These are phyloP conservation scores for Danio albolineatus DNA, from an alignment of 2,797 vertebrate genomes.

Conservation along the genomic window DNA sequence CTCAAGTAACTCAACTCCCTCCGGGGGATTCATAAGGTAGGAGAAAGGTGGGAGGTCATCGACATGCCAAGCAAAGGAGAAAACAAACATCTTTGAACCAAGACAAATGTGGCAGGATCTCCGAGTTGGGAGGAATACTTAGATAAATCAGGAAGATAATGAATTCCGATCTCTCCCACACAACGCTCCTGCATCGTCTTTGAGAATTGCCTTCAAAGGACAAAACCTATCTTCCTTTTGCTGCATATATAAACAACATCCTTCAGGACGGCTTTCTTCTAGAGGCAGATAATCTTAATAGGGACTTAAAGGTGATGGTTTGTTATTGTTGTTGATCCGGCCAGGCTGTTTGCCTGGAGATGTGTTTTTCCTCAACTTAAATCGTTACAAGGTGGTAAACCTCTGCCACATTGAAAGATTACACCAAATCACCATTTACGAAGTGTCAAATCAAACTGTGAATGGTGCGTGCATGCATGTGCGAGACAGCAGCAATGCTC, in stretches of 20 bases:
- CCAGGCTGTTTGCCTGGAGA: slow-evolving; percentile 9
- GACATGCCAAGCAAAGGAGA: slow-evolving; percentile 8
- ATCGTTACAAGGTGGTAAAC: neutral
- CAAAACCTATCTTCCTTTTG: slow-evolving; percentile 4
- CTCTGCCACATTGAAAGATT: neutral
- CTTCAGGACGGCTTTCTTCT: slow-evolving; percentile 18
- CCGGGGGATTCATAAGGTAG: slow-evolving; percentile 24
- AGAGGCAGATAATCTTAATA: slow-evolving; percentile 26
- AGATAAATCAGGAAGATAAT: slow-evolving; percentile 53
- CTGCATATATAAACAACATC: slow-evolving; percentile 28
- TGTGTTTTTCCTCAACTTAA: slow-evolving; percentile 9
- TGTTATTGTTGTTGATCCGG: slow-evolving; percentile 24
- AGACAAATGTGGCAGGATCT: slow-evolving; percentile 23
- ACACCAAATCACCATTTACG: slow-evolving; percentile 18
- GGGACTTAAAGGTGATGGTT: slow-evolving; percentile 26
- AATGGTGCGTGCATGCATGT: neutral
- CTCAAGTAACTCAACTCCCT: slow-evolving; percentile 47
- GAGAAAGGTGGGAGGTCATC: slow-evolving; percentile 37
- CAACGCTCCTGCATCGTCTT: slow-evolving; percentile 35
- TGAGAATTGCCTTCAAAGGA: slow-evolving; percentile 55
- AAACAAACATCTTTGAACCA: slow-evolving; percentile 30
- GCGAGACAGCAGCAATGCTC: neutral
- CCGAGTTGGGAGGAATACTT: slow-evolving; percentile 7
- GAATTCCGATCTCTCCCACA: slow-evolving; percentile 56
- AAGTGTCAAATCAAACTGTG: slow-evolving; percentile 23